These are phyloP conservation scores for Orientallactaga bullata DNA, from an alignment of 2,113 vertebrate genomes.

Conservation along the genomic window DNA sequence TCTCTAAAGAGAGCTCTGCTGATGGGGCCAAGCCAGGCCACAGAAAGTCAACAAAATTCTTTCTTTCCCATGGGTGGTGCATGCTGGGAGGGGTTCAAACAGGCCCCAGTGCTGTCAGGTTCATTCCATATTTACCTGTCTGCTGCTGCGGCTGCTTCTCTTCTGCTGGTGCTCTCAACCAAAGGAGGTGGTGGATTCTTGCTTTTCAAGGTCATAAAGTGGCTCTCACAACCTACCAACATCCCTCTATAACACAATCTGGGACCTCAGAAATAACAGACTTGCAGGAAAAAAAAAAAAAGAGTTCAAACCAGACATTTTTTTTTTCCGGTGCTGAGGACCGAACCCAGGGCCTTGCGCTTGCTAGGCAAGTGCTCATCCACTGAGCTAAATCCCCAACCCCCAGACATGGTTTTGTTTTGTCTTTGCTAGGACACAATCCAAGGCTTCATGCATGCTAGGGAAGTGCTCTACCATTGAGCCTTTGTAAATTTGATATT, in stretches of 20 bases:
- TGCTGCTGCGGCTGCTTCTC: not conserved
- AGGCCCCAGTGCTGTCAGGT: not conserved
- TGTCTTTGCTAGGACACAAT: not conserved
- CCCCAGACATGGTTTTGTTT: not conserved
- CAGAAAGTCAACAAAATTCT: not conserved
- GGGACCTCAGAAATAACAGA: not conserved
- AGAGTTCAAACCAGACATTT: not conserved
- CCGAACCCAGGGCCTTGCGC: too few relatives aligned
- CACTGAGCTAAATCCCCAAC: too few relatives aligned
- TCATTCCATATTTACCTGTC: not conserved
- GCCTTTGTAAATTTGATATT: not conserved
- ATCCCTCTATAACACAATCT: not conserved
- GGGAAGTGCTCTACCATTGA: not conserved
- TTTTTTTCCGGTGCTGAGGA: too few relatives aligned
- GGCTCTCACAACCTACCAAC: not conserved
- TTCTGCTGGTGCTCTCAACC: not conserved
- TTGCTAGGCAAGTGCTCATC: too few relatives aligned
- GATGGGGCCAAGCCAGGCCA: constrained; percentile 42
- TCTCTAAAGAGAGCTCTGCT: constrained; percentile 61
- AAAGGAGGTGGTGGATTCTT: not conserved
- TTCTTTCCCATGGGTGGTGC: not conserved
- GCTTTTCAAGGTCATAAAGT: not conserved
- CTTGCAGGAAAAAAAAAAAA: not conserved
- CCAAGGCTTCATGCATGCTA: not conserved
- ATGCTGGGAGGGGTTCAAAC: constrained; percentile 12